Conservation (phyloP, 1,140 invertebrate genomes). For the Trachymyrmex septentrionalis region DNA sequence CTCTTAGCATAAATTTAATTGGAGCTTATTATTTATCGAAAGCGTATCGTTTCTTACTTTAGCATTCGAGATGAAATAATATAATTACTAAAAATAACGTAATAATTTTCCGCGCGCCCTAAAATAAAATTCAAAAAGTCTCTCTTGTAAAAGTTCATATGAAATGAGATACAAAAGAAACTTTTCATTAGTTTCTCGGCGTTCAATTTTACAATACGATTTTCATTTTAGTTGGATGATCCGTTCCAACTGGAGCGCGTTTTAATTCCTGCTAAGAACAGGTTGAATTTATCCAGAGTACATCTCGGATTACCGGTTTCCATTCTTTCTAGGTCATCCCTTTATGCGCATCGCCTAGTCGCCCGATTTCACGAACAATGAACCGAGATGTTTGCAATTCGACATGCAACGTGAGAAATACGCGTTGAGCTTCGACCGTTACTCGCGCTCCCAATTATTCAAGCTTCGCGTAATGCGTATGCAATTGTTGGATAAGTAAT, state of each 20-base stretch:
- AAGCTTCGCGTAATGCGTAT: slow-evolving; percentile 63
- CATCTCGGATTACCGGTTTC: neutral
- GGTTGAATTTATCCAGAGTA: slow-evolving; percentile 11
- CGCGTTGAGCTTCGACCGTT: slow-evolving; percentile 27
- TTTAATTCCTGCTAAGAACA: slow-evolving; percentile 1
- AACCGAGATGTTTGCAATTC: slow-evolving; percentile 61
- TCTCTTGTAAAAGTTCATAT: neutral
- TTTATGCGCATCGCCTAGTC: slow-evolving; percentile 31
- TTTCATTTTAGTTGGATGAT: slow-evolving; percentile 8
- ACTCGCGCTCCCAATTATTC: slow-evolving; percentile 64
- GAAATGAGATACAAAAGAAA: neutral
- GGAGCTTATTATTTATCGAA: neutral
- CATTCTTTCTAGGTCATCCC: slow-evolving; percentile 37
- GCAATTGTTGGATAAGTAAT: slow-evolving; percentile 68
- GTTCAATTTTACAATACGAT: neutral
- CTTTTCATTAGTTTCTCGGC: neutral
- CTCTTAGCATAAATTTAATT: slow-evolving; percentile 1
- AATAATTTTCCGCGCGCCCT: neutral
- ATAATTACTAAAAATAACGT: slow-evolving; percentile 7
- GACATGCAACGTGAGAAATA: slow-evolving; percentile 58
- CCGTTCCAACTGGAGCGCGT: neutral
- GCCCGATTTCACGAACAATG: slow-evolving; percentile 54
- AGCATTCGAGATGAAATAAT: neutral
- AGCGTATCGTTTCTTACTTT: neutral
- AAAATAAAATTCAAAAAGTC: neutral